Percentiles rank a stretch among this genome's conserved stretches.
These are phyloP conservation scores for Nesogale talazaci DNA, from an alignment of 2,113 vertebrate genomes.

Conservation along the genomic window DNA sequence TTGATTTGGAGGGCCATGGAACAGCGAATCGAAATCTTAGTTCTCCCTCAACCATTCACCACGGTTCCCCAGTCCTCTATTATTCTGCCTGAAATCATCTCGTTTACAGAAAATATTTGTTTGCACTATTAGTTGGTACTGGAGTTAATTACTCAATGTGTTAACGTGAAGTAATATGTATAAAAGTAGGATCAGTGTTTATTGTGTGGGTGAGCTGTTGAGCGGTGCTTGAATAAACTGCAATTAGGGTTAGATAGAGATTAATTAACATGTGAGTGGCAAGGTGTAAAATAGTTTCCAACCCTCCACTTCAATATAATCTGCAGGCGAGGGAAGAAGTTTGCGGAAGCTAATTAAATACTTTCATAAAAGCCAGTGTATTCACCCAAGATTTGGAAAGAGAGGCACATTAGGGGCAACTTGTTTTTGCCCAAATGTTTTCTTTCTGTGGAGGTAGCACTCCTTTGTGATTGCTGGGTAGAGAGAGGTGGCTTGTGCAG, in stretches of 20 bases:
- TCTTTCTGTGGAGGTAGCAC: conserved; percentile 76
- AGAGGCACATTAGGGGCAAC: conserved; percentile 74
- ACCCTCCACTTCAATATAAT: conserved; percentile 87
- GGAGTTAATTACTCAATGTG: conserved; percentile 93
- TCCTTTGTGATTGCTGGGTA: conserved; percentile 66
- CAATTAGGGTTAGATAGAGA: conserved; percentile 93
- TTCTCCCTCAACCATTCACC: conserved; percentile 49
- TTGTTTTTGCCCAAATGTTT: conserved; percentile 77
- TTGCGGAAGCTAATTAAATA: conserved; percentile 89
- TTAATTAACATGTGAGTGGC: conserved; percentile 95
- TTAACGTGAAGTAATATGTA: conserved; percentile 90
- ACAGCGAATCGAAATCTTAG: conserved; percentile 71
- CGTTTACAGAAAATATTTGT: conserved; percentile 90
- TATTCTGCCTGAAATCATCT: conserved; percentile 88
- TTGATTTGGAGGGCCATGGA: conserved; percentile 49
- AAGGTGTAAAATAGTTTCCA: conserved; percentile 90
- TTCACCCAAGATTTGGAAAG: conserved; percentile 79
- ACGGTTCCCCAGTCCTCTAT: conserved; percentile 79
- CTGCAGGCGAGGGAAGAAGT: conserved; percentile 89
- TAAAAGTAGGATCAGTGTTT: conserved; percentile 95
- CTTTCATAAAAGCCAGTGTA: conserved; percentile 84
- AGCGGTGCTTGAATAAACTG: conserved; percentile 94
- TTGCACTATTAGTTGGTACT: conserved; percentile 90
- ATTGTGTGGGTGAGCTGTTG: conserved; percentile 94
- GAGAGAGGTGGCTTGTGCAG: conserved; percentile 59